Percentiles rank a stretch among this genome's conserved stretches.
phyloP scores from a whole-genome alignment of 1,140 invertebrate genomes.

The Drosophila nannoptera region DNA sequence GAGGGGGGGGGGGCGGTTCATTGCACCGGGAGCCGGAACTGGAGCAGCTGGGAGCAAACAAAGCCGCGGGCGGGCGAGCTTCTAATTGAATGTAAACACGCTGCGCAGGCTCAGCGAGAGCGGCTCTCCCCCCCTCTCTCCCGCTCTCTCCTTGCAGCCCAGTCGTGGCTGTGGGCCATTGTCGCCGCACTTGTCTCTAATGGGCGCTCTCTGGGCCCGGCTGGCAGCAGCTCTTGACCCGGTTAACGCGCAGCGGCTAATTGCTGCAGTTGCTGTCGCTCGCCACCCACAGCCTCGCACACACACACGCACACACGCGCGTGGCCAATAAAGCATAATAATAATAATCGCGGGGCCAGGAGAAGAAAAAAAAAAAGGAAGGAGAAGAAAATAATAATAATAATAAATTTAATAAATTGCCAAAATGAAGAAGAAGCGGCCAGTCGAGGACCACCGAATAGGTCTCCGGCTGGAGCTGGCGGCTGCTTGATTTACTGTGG shows the following conservation, averaged over 20 bases:
- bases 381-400: not conserved
- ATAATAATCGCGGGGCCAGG: constrained; percentile 27
- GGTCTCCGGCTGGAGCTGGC: constrained; percentile 51
- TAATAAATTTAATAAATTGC: constrained; percentile 63
- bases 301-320: constrained; percentile 8
- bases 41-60: constrained; percentile 52
- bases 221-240: constrained; percentile 66
- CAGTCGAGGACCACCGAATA: constrained; percentile 66
- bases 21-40: constrained; percentile 35
- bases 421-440: constrained; percentile 52
- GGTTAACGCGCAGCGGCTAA: constrained; percentile 7
- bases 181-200: constrained; percentile 58
- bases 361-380: not conserved
- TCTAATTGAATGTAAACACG: constrained; percentile 77
- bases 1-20: constrained; percentile 33
- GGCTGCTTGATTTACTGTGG: constrained; percentile 64
- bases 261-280: constrained; percentile 1
- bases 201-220: constrained; percentile 45
- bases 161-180: constrained; percentile 51
- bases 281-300: constrained; percentile 23
- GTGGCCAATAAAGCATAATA: constrained; percentile 62
- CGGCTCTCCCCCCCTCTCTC: not conserved
- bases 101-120: constrained; percentile 20
- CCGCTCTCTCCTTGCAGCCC: constrained; percentile 31
- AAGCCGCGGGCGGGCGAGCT: constrained; percentile 50